A percentile compares a stretch with the other conserved stretches of the same genome.
Conservation (phyloP, 2,113 vertebrate species). For the Lanius ludovicianus region DNA sequence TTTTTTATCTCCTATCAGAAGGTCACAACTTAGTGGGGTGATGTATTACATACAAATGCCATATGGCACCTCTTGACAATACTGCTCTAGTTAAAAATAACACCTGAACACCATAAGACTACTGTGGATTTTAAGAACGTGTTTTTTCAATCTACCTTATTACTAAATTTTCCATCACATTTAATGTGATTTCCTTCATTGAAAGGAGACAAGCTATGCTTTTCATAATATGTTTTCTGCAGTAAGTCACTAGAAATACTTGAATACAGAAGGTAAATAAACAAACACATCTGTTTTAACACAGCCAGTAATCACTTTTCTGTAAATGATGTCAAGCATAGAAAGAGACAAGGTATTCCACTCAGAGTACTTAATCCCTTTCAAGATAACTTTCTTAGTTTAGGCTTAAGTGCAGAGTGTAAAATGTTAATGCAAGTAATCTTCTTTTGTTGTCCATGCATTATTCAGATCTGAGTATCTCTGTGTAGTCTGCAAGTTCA, state of each 20-base stretch:
- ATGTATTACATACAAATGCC: constrained; percentile 36
- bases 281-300: neutral
- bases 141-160: neutral
- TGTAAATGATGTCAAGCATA: neutral
- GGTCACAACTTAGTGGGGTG: neutral
- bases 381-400: neutral
- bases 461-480: neutral
- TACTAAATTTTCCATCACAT: neutral
- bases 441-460: neutral
- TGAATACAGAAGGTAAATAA: neutral
- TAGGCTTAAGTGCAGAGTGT: neutral
- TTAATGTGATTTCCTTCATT: neutral
- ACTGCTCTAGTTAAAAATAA: constrained; percentile 43
- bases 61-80: constrained; percentile 47
- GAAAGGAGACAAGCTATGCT: neutral
- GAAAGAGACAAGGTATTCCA: neutral
- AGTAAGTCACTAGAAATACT: neutral
- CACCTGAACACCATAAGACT: neutral
- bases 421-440: neutral
- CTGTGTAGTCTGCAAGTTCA: neutral
- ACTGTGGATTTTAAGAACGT: neutral
- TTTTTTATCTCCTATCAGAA: constrained; percentile 45
- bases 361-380: neutral
- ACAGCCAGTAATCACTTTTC: neutral
- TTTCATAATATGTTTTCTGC: neutral